Conservation (phyloP, 1,140 invertebrate species). For the Conus betulinus region DNA sequence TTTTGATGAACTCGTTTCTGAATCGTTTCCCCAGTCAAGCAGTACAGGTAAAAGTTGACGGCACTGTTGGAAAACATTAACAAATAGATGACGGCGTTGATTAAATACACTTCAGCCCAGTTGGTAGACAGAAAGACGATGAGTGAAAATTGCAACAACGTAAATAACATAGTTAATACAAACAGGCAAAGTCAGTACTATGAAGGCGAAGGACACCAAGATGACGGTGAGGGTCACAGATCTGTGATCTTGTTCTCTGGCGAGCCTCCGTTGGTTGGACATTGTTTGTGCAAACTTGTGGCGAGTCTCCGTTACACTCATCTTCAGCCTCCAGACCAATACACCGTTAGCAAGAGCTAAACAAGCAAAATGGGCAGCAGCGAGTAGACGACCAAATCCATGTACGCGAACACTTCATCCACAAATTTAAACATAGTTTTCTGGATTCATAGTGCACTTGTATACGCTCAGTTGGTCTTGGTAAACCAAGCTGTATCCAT, state of each 20-base stretch:
- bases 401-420: not conserved
- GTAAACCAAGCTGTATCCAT: not conserved
- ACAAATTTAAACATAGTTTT: not conserved
- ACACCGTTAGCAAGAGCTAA: not conserved
- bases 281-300: not conserved
- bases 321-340: not conserved
- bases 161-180: not conserved
- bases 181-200: not conserved
- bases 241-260: not conserved
- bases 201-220: not conserved
- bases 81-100: not conserved
- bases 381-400: not conserved
- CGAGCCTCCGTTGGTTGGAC: not conserved
- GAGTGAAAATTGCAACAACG: not conserved
- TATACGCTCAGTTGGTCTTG: no score
- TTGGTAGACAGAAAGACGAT: not conserved
- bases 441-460: not conserved
- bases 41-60: conserved; percentile 1
- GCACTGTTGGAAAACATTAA: not conserved
- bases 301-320: not conserved
- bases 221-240: conserved; percentile 7
- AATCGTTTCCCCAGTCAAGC: not conserved
- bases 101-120: not conserved
- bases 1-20: not conserved
- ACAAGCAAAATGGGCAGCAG: not conserved